A percentile compares a stretch with the other conserved stretches of the same genome.
Evolutionary conservation across 2,113 vertebrate species (phyloP).

Genomic region (Rhynchomys soricoides): DNA sequence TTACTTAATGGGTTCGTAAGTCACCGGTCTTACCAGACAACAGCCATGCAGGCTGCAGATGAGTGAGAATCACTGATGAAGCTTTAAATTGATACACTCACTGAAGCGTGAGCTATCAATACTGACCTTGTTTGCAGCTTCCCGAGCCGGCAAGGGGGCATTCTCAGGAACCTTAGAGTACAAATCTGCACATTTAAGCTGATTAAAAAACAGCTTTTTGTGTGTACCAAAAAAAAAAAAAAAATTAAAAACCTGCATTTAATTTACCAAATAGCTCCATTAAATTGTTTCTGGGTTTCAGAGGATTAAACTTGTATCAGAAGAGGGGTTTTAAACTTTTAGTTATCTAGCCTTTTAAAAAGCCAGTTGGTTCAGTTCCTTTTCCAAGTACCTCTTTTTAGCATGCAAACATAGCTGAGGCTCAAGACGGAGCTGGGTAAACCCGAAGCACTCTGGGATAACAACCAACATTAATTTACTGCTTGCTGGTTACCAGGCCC

Average conservation of each 20-base stretch:
- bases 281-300: slow-evolving; percentile 64
- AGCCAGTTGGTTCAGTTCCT: not conserved
- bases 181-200: slow-evolving; percentile 50
- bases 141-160: slow-evolving; percentile 38
- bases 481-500: not conserved
- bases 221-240: too few species aligned
- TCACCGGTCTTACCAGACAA: slow-evolving; percentile 67
- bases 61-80: slow-evolving; percentile 80
- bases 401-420: not conserved
- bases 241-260: slow-evolving; percentile 30
- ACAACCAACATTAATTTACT: not conserved
- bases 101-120: slow-evolving; percentile 79
- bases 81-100: slow-evolving; percentile 81
- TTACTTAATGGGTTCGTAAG: slow-evolving; percentile 80
- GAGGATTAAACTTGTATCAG: slow-evolving; percentile 54
- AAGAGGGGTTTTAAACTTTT: slow-evolving; percentile 57
- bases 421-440: not conserved
- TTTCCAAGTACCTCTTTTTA: slow-evolving; percentile 12
- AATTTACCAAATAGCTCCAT: slow-evolving; percentile 56
- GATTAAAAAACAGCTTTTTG: too few species aligned
- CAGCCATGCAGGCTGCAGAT: slow-evolving; percentile 71
- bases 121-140: slow-evolving; percentile 78
- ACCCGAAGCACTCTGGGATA: not conserved
- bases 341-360: slow-evolving; percentile 17
- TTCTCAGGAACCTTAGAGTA: slow-evolving; percentile 64